Evolutionary conservation across 2,113 vertebrate species (phyloP).

Genomic region (Platysteira castanea): DNA sequence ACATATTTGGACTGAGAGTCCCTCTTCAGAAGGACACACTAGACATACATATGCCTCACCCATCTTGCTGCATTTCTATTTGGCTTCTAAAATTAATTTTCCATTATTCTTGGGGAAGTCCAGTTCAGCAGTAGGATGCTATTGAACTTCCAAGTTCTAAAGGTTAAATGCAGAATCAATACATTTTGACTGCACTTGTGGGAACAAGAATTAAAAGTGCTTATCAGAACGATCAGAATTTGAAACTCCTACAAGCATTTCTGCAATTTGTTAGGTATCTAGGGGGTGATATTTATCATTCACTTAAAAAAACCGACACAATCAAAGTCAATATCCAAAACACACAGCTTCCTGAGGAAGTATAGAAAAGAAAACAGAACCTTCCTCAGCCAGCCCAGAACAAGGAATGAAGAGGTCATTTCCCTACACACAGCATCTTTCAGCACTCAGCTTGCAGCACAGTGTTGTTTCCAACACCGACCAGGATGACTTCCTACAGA

Average conservation of each 20-base stretch:
- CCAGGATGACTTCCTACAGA: not conserved
- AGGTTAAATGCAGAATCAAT: not conserved
- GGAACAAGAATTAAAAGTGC: not conserved
- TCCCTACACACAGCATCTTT: not conserved
- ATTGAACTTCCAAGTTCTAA: not conserved
- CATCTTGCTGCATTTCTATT: not conserved
- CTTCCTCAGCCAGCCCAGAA: not conserved
- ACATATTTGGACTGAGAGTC: not conserved
- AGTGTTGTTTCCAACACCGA: rapidly evolving
- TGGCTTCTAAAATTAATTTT: not conserved
- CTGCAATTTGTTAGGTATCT: not conserved
- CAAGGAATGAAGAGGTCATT: not conserved
- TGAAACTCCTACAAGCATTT: not conserved
- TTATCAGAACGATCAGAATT: not conserved
- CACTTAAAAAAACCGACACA: not conserved
- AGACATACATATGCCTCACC: not conserved
- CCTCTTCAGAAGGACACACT: not conserved
- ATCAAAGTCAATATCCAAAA: not conserved
- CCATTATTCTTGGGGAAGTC: not conserved
- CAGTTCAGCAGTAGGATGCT: not conserved
- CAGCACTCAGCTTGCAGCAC: not conserved
- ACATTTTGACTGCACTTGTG: not conserved
- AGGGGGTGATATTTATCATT: not conserved
- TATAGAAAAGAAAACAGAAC: not conserved
- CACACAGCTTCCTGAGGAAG: not conserved